Percentiles rank a stretch among this genome's conserved stretches.
phyloP scores from a whole-genome alignment of 2,797 vertebrate species.

The Alosa sapidissima region DNA sequence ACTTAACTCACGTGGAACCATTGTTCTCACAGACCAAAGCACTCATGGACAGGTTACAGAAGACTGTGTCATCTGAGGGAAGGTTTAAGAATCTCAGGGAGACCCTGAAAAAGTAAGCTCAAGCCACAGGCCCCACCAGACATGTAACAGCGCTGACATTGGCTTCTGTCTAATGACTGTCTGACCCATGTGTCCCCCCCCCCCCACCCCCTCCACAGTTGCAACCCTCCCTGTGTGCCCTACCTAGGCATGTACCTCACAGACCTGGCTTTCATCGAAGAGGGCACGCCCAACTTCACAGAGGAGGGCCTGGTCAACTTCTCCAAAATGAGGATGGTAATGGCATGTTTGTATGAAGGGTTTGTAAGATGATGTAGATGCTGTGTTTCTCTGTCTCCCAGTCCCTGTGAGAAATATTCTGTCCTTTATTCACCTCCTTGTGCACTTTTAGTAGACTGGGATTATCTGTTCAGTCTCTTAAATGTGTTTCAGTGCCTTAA shows the following conservation, averaged over 20 bases:
- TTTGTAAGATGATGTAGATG: background rate
- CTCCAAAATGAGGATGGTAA: slow-evolving; percentile 99
- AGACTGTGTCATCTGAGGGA: slow-evolving; percentile 94
- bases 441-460: background rate
- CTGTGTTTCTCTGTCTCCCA: background rate
- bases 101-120: slow-evolving; percentile 92
- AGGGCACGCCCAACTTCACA: slow-evolving; percentile 96
- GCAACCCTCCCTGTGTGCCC: slow-evolving; percentile 94
- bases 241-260: slow-evolving; percentile 99
- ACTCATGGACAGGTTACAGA: slow-evolving; percentile 95
- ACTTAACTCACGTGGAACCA: background rate
- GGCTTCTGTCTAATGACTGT: no score
- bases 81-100: slow-evolving; percentile 98
- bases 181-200: background rate
- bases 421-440: background rate
- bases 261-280: slow-evolving; percentile 96
- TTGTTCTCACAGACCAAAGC: slow-evolving; percentile 83
- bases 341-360: background rate
- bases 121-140: no score
- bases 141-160: no score
- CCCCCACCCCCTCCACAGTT: slow-evolving; percentile 67
- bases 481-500: background rate
- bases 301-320: slow-evolving; percentile 97
- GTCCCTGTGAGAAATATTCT: background rate
- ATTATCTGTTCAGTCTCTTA: background rate